These are phyloP conservation scores for Aegithalos caudatus DNA, from an alignment of 2,113 vertebrate genomes.

Conservation along the genomic window DNA sequence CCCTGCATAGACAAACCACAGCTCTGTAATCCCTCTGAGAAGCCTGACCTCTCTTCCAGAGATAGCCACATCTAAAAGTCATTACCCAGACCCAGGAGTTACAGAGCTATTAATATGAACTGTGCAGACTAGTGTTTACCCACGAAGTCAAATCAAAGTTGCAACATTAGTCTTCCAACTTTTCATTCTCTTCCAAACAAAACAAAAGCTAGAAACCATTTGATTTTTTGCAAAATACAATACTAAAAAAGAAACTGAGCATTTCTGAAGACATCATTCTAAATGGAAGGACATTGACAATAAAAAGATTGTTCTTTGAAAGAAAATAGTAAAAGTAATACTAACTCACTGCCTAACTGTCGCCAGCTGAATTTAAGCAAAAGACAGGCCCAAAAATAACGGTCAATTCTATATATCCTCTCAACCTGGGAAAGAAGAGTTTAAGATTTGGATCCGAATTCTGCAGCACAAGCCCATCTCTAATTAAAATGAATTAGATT, in stretches of 20 bases:
- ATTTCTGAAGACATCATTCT: neutral
- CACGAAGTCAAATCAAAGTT: neutral
- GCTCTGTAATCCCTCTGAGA: neutral
- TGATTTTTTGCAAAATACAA: neutral
- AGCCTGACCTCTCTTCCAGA: neutral
- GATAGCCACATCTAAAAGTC: neutral
- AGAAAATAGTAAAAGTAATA: neutral
- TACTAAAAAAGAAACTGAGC: neutral
- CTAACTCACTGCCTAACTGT: neutral
- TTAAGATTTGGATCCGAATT: neutral
- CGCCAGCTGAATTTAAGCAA: neutral
- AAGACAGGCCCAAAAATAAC: neutral
- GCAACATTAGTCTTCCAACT: neutral
- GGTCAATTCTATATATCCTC: neutral
- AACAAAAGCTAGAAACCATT: neutral
- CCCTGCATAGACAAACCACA: neutral
- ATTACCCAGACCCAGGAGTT: neutral
- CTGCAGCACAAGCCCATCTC: neutral
- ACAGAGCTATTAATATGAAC: neutral
- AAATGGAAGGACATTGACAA: neutral
- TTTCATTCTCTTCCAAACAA: neutral
- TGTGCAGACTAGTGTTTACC: neutral
- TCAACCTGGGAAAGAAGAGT: neutral
- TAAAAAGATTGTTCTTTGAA: neutral
- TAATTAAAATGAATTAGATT: conserved; percentile 17